Base-by-base conservation (phyloP, 2,797 vertebrate genomes). In the Chloroceryle inda region DNA sequence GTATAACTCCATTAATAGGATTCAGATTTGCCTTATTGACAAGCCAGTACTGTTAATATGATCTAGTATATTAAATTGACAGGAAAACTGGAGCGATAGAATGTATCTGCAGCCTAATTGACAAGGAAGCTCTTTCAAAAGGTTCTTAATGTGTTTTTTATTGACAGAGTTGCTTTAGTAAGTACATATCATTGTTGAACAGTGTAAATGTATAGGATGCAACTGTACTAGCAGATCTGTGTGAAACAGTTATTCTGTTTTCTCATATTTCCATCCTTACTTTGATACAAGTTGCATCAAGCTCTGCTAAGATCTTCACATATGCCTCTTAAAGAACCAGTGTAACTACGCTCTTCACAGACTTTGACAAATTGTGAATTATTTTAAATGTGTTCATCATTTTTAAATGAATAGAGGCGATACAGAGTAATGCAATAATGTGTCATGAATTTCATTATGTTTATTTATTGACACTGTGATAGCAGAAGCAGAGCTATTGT, bases 1-100 rank as follows among this genome's bases (percentile, higher is more conserved):
- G 79, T 96, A 95, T 97, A 96, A 97, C 98, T 97, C 97, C 97
- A 98, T 98, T 99, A 98, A 99, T 98, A 98, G 97, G 98, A 98
- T 98, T 98, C 95, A 84, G 97, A 97, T 97, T 98, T 97, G 91
- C 96, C 95, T 98, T 98, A 98, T 98, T 98, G 98, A 98, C 98
- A 98, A 98, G 96, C 75, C 95, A 94, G 93, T 92, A 75, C 95
- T 98, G 96, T 97, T 98, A 98, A 98, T 98, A 97, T 98, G 97
- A 98, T 98, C 94, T 95, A 95, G 86, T 98, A 97, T 97, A 98
- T 98, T 98, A 98, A 98, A 98, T 97, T 98, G 98, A 98, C 98
- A 98, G 96, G 96, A 98, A 98, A 98, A 98, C 96, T 96, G 96
- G 95, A 98, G 93, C 92, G 13, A 97, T 98, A 98, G 97, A 98